Conservation (phyloP, 2,113 vertebrate genomes). For the Leptobrachium leishanense region DNA sequence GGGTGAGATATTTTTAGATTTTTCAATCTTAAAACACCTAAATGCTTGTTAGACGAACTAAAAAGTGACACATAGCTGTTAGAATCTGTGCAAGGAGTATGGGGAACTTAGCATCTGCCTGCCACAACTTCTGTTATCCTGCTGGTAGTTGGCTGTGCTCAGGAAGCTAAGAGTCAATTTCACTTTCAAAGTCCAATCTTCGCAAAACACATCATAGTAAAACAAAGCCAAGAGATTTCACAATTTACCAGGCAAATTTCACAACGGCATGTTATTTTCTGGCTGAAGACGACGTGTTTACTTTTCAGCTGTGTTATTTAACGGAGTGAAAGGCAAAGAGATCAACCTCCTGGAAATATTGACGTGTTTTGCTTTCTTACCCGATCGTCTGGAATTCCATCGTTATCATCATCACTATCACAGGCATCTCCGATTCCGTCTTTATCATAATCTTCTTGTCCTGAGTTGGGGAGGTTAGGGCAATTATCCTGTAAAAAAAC, state of each 20-base stretch:
- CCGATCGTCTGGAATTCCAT: slow-evolving; percentile 89
- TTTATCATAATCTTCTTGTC: slow-evolving; percentile 97
- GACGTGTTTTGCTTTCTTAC: slow-evolving; percentile 67
- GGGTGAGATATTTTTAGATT: not conserved
- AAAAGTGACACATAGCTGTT: slow-evolving; percentile 26
- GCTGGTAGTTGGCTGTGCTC: slow-evolving; percentile 41
- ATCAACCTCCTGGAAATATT: not conserved
- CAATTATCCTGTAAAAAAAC: slow-evolving; percentile 86
- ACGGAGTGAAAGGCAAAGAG: not conserved
- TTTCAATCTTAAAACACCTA: not conserved
- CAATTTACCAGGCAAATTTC: slow-evolving; percentile 45
- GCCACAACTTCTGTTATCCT: slow-evolving; percentile 56
- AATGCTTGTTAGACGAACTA: slow-evolving; percentile 1
- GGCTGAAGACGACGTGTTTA: not conserved
- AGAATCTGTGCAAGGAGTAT: slow-evolving; percentile 3
- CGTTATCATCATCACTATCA: slow-evolving; percentile 92
- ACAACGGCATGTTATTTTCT: slow-evolving; percentile 29
- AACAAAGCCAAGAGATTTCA: slow-evolving; percentile 34
- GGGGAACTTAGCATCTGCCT: slow-evolving; percentile 45
- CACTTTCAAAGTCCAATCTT: slow-evolving; percentile 52
- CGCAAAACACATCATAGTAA: slow-evolving; percentile 35
- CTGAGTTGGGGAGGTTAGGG: slow-evolving; percentile 93
- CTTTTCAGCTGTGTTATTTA: slow-evolving; percentile 22
- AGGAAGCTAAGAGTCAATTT: slow-evolving; percentile 22
- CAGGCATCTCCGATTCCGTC: slow-evolving; percentile 95